Base-by-base conservation (phyloP, 2,888 invertebrate genomes). In the Schrankia costaestrigalis region DNA sequence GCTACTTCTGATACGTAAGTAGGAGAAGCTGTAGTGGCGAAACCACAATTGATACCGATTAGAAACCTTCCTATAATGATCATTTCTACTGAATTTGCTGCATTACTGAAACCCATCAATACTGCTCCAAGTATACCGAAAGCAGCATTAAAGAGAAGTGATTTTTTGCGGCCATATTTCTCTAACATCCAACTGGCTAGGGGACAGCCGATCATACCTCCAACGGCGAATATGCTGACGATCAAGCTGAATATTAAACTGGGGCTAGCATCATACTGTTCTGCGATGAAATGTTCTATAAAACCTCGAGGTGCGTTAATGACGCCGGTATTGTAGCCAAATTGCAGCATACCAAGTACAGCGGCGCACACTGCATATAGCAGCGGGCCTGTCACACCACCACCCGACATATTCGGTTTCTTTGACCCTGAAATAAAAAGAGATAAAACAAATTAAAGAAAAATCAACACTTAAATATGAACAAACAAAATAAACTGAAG, bases 161-260 rank as follows among this genome's bases (percentile, higher is more conserved):
- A 93, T 32, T 90, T 89, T 72, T 91, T 93, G 61, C 92, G 89
- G 33, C 94, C 94, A 50, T 91, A 91, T 55, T 86, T 90, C 59
- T 94, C 93, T 14, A 92, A 91, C 47, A 94, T 87, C 85, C 91
- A 91, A 28, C 93, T 94, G n/a, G 93, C 93, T 27, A 91, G 78
- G 22, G 94, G 90, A 32, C 94, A 94, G 12, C 94, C 94, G 22
- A 93, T 80, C 92, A 94, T 93, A 15, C 94, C 95, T 11, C 94
- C 94, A 26, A 94, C 89, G 28, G 94, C 93, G 70, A 94, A 94
- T 50, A 94, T 92, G 49, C 93, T 90, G 33, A 94, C 94, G 14
- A 92, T 91, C 39, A 94, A 73, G 33, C 91, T 89, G 74, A 90
- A 92, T 38, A 92, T 67, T 21, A 90, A 67, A 38, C 85, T 80